These are phyloP conservation scores for Bostrychus sinensis DNA, from an alignment of 2,113 vertebrate species.

Conservation along the genomic window DNA sequence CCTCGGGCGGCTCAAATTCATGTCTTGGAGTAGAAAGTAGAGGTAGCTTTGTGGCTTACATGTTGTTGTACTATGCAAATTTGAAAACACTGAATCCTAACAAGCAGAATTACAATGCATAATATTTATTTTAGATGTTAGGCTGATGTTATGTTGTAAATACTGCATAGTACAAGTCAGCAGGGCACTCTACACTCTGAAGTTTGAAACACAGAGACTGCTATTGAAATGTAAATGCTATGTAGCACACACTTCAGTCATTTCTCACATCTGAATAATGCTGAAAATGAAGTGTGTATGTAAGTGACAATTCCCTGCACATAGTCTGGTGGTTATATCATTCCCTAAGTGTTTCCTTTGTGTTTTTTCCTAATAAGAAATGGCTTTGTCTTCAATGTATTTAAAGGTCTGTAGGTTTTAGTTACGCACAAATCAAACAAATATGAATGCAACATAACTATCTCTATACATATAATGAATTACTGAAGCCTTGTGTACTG, in stretches of 20 bases:
- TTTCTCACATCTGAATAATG: background rate
- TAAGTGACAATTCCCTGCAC: background rate
- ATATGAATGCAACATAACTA: too few relatives aligned
- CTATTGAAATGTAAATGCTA: background rate
- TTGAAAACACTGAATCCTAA: constrained; percentile 12
- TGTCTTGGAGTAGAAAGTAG: background rate
- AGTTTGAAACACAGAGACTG: background rate
- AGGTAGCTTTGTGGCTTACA: background rate
- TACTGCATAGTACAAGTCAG: background rate
- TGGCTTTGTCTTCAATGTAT: too few relatives aligned
- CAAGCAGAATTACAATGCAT: constrained; percentile 3
- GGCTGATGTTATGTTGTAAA: background rate
- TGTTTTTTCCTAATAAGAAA: background rate
- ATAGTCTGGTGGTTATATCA: background rate
- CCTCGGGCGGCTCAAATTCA: constrained; percentile 7
- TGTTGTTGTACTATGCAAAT: constrained; percentile 22
- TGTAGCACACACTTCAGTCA: background rate
- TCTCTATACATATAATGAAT: too few relatives aligned
- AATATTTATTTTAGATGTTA: constrained; percentile 31
- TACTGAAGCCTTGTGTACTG: too few relatives aligned
- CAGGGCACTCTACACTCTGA: background rate
- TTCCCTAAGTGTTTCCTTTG: background rate
- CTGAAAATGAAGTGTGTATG: background rate
- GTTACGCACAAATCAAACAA: too few relatives aligned
- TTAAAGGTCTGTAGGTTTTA: too few relatives aligned